These are phyloP conservation scores for Merluccius polli DNA, from an alignment of 2,797 vertebrate species.

Conservation along the genomic window DNA sequence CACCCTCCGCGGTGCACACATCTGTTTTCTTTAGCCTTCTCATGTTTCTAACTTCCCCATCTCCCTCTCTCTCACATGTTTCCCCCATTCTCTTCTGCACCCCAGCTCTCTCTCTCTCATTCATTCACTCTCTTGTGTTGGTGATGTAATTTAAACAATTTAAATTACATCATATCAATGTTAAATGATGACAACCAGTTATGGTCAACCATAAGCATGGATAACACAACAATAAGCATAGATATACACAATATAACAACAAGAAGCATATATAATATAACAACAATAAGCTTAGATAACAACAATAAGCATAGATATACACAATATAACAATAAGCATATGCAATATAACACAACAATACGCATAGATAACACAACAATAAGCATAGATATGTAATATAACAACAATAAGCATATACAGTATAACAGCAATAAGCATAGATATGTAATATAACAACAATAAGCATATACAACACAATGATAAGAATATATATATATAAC, in stretches of 20 bases:
- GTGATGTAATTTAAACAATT: not conserved
- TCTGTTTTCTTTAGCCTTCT: conserved; percentile 57
- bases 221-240: not conserved
- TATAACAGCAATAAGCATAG: not conserved
- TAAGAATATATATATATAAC: not conserved
- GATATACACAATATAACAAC: not conserved
- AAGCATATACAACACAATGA: not conserved
- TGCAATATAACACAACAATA: no score
- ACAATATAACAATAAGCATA: no score
- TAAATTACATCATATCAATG: not conserved
- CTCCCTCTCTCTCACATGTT: not conserved
- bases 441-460: not conserved
- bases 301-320: no score
- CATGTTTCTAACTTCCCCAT: conserved; percentile 40
- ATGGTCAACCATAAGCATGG: no score
- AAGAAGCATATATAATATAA: no score
- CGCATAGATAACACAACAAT: no score
- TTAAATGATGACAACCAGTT: not conserved
- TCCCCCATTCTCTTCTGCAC: conserved; percentile 16
- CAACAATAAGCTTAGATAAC: no score
- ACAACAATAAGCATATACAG: not conserved
- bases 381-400: not conserved
- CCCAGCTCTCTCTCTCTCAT: not conserved
- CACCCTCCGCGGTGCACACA: conserved; percentile 24
- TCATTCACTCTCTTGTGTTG: conserved; percentile 25